These are phyloP conservation scores for Pristiophorus japonicus DNA, from an alignment of 2,113 vertebrate genomes.

Conservation along the genomic window DNA sequence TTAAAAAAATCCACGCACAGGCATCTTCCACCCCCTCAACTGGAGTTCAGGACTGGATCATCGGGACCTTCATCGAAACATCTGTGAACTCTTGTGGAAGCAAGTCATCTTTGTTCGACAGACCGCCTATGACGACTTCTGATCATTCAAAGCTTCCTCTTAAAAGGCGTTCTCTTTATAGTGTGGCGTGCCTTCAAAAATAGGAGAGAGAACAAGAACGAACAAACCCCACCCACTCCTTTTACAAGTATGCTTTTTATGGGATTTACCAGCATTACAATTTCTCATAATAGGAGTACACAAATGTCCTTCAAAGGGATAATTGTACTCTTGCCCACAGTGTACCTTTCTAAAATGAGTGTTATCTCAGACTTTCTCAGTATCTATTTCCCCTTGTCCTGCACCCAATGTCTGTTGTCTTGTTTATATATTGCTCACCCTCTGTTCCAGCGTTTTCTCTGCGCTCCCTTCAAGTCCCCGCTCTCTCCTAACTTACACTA, in stretches of 20 bases:
- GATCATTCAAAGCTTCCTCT: background rate
- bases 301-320: background rate
- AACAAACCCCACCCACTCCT: background rate
- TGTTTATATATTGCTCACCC: background rate
- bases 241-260: background rate
- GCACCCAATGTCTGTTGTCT: background rate
- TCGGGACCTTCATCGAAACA: too few relatives aligned
- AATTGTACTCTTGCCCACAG: background rate
- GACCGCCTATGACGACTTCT: too few relatives aligned
- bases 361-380: background rate
- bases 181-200: too few relatives aligned
- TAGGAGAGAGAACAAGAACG: background rate
- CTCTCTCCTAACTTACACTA: background rate
- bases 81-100: too few relatives aligned
- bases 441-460: background rate
- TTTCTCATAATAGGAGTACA: background rate
- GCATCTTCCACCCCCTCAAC: too few relatives aligned
- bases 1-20: too few relatives aligned
- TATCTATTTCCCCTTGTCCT: background rate
- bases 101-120: too few relatives aligned
- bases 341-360: background rate
- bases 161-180: background rate
- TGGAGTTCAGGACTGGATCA: too few relatives aligned
- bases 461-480: background rate
- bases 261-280: background rate